phyloP scores from a whole-genome alignment of 2,888 invertebrate species.

The Platerodrilus igneus region DNA sequence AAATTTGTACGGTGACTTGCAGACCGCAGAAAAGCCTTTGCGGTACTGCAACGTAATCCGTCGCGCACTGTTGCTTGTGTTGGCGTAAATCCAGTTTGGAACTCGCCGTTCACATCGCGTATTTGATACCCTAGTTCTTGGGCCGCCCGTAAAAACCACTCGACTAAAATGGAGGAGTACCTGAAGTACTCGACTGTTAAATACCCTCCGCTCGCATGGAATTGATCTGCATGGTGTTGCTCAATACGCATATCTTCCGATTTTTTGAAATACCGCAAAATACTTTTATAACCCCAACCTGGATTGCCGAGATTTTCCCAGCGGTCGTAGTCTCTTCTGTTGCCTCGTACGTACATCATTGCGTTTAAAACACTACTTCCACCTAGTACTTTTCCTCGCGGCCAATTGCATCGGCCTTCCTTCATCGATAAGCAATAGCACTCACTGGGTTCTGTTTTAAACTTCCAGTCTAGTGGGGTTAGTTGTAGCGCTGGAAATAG shows the following conservation, averaged over 20 bases:
- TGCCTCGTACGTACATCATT: conserved; percentile 85
- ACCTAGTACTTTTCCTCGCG: conserved; percentile 72
- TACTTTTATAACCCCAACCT: conserved; percentile 75
- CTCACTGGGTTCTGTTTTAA: conserved; percentile 67
- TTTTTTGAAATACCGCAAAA: conserved; percentile 74
- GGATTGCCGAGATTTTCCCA: conserved; percentile 72
- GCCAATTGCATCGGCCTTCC: conserved; percentile 65
- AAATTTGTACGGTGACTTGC: conserved; percentile 64
- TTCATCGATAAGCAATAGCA: conserved; percentile 66
- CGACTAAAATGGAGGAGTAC: conserved; percentile 64
- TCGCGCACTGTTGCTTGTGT: conserved; percentile 74
- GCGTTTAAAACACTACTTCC: conserved; percentile 84
- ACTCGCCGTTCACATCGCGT: conserved; percentile 70
- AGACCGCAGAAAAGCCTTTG: conserved; percentile 75
- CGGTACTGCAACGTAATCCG: conserved; percentile 77
- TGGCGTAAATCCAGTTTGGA: conserved; percentile 73
- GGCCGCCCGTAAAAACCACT: conserved; percentile 66
- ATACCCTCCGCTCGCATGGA: conserved; percentile 69
- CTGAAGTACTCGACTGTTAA: conserved; percentile 68
- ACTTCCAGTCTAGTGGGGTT: conserved; percentile 77
- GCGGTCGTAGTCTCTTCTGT: conserved; percentile 76
- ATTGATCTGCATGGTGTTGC: conserved; percentile 54
- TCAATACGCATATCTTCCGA: conserved; percentile 72
- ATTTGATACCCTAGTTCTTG: conserved; percentile 65
- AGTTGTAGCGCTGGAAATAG: conserved; percentile 68